Base-by-base conservation (phyloP, 2,888 invertebrate genomes). In the Shargacucullia verbasci region DNA sequence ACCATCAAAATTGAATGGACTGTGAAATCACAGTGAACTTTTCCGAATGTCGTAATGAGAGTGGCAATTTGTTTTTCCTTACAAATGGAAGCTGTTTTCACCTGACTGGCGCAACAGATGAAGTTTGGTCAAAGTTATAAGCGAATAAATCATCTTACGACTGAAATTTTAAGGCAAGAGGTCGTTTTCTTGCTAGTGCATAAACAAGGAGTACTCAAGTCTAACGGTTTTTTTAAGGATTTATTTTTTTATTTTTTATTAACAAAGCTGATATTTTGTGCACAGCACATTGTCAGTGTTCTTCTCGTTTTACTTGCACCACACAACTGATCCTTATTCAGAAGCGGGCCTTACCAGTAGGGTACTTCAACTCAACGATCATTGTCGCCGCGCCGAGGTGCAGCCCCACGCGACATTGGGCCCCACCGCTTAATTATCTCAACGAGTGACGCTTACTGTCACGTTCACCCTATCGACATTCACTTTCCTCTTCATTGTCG, bases 51-150 rank as follows among this genome's bases (percentile, higher is more conserved):
- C 80, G 85, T 89, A 88, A 89, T 89, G 88, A 90, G 84, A 80
- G 79, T 77, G 83, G 84, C 87, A 86, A 89, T 89, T 88, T 88
- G 88, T 88, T 89, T 89, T 89, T 87, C 87, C 85, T 85, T 86
- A 86, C 85, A 89, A 90, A 88, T 85, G 84, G 81, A 75, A 80
- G 77, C 79, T 83, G 82, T 88, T 88, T 81, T 85, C 87, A 90
- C 89, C 88, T 89, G 87, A 82, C 81, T 78, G 78, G 84, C 82
- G 89, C 89, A 89, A 88, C 89, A 89, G 90, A 84, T 89, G 86
- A 77, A 69, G 70, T 66, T 69, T 80, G 86, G 82, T 61, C 14
- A 70, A 86, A 87, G 83, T 77, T 37, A 80, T 41, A 64, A 74
- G 77, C 67, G 59, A 54, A 62, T 39, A 57, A 47, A 44, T 41